Evolutionary conservation across 2,888 invertebrate genomes (phyloP).

Genomic region (Caenorhabditis angaria): DNA sequence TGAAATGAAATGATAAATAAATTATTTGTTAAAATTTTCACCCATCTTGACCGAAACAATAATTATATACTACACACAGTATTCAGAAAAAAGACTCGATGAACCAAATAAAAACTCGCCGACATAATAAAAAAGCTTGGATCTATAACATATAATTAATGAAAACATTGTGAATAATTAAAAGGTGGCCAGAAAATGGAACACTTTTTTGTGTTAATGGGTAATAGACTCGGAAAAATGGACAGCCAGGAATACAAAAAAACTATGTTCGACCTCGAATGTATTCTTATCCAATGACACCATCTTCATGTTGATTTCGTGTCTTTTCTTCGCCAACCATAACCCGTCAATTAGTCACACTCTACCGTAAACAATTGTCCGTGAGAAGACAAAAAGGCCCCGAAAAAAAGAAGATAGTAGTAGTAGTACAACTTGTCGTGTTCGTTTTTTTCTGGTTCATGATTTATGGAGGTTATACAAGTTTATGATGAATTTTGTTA

Average conservation of each 20-base stretch:
- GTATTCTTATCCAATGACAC: slow-evolving; percentile 2
- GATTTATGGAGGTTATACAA: background rate
- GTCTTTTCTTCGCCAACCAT: background rate
- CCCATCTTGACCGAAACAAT: too few species aligned
- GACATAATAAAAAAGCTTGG: background rate
- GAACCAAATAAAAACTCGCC: background rate
- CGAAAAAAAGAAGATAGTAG: background rate
- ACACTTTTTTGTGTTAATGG: background rate
- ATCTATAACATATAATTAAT: background rate
- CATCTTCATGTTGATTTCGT: background rate
- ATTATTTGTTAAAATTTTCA: background rate
- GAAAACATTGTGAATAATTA: background rate
- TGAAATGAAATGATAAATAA: too few species aligned
- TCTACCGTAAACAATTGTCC: slow-evolving; percentile 2
- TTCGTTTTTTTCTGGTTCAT: too few species aligned
- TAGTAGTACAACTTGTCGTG: too few species aligned
- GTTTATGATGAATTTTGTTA: too few species aligned
- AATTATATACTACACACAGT: too few species aligned
- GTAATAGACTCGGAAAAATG: background rate
- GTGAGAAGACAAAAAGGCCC: too few species aligned
- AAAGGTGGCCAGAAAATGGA: background rate
- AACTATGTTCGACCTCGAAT: slow-evolving; percentile 4
- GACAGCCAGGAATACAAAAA: background rate
- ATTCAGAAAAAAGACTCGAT: too few species aligned
- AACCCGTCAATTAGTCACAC: slow-evolving; percentile 51